phyloP scores from a whole-genome alignment of 2,888 invertebrate species.

The Heliconius sara region DNA sequence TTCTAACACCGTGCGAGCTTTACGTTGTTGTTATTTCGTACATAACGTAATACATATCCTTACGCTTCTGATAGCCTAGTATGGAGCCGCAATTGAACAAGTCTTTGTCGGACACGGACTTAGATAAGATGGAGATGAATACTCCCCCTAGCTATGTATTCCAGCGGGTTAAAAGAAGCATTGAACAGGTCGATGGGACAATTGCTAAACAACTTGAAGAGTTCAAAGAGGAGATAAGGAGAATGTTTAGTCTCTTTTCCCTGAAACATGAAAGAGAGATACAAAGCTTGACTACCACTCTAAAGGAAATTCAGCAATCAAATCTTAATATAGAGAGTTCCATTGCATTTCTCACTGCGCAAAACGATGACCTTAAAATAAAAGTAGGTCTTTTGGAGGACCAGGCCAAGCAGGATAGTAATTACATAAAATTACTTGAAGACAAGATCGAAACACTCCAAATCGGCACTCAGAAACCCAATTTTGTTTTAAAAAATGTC shows the following conservation, averaged over 20 bases:
- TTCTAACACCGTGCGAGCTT: not conserved
- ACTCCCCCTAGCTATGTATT: not conserved
- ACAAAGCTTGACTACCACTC: too few species aligned
- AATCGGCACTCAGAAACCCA: too few species aligned
- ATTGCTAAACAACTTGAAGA: not conserved
- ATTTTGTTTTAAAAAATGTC: not conserved
- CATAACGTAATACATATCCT: too few species aligned
- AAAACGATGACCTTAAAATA: not conserved
- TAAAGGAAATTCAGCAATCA: too few species aligned
- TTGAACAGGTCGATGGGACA: not conserved
- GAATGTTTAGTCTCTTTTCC: too few species aligned
- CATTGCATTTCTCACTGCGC: not conserved
- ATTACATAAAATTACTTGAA: not conserved
- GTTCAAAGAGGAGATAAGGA: too few species aligned
- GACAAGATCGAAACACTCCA: not conserved
- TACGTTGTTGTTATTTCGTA: not conserved
- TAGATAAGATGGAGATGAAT: not conserved
- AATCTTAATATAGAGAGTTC: not conserved
- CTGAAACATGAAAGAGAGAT: too few species aligned
- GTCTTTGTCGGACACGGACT: not conserved
- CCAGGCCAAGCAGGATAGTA: not conserved
- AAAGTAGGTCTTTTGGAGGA: not conserved
- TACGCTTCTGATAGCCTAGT: not conserved
- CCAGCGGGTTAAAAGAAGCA: constrained; percentile 3
- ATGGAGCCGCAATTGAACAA: not conserved